These are phyloP conservation scores for Helarctos malayanus DNA, from an alignment of 2,797 vertebrate genomes.

Conservation along the genomic window DNA sequence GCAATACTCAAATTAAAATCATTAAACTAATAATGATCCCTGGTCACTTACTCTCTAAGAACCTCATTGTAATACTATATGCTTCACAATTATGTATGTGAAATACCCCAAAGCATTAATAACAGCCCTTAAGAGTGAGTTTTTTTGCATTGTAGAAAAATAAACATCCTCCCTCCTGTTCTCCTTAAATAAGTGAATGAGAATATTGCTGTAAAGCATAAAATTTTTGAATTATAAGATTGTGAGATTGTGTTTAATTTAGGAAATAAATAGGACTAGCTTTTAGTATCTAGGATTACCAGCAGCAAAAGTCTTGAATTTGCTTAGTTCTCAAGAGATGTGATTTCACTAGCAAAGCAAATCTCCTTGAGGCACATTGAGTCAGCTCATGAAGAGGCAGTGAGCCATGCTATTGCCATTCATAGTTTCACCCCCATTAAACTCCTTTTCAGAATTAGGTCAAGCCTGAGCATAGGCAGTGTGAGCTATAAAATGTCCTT, in stretches of 20 bases:
- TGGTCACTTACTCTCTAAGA: background rate
- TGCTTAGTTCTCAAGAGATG: slow-evolving; percentile 42
- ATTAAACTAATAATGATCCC: background rate
- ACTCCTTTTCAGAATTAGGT: slow-evolving; percentile 59
- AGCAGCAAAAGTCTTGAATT: background rate
- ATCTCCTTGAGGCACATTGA: slow-evolving; percentile 16
- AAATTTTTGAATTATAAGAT: background rate
- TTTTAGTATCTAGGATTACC: slow-evolving; percentile 37
- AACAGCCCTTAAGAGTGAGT: background rate
- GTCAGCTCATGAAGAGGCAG: slow-evolving; percentile 7
- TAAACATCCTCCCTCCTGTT: background rate
- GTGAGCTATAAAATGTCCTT: background rate
- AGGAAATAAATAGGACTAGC: background rate
- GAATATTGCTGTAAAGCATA: background rate
- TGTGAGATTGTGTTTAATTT: background rate
- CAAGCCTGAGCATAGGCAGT: background rate
- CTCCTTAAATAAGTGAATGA: background rate
- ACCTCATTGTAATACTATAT: background rate
- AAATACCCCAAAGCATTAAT: background rate
- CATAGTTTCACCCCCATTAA: background rate
- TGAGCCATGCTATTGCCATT: slow-evolving; percentile 25
- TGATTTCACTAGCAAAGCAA: slow-evolving; percentile 11
- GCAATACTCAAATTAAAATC: slow-evolving; percentile 11
- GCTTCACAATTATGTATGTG: background rate
- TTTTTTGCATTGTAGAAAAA: background rate